A percentile compares a stretch with the other conserved stretches of the same genome.
Evolutionary conservation across 2,888 invertebrate species (phyloP).

Genomic region (Lasioglossum calceatum): DNA sequence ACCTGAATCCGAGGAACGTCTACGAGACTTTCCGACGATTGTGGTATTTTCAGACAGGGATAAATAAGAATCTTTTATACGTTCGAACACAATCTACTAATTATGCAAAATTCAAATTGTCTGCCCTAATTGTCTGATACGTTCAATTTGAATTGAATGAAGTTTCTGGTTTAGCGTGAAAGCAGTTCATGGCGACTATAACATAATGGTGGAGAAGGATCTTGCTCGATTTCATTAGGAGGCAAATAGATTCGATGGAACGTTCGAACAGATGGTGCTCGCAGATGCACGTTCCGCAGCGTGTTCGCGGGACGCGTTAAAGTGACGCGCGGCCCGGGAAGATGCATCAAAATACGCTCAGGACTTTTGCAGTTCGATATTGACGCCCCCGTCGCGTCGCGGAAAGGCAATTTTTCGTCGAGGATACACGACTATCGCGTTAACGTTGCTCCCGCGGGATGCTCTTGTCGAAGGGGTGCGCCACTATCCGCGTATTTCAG

Average conservation of each 20-base stretch:
- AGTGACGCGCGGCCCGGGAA: background rate
- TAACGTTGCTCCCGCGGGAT: constrained; percentile 67
- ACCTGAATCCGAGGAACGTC: background rate
- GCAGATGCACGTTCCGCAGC: background rate
- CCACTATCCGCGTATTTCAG: constrained; percentile 50
- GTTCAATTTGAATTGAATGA: background rate
- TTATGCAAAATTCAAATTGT: background rate
- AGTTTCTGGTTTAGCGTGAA: background rate
- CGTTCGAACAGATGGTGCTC: background rate
- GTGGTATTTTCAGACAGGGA: background rate
- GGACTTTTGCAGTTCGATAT: constrained; percentile 30
- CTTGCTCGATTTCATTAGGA: background rate
- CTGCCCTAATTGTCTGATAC: background rate
- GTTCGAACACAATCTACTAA: background rate
- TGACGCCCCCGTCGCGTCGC: constrained; percentile 48
- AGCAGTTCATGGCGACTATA: background rate
- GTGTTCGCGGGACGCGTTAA: constrained; percentile 22
- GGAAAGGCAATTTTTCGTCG: constrained; percentile 63
- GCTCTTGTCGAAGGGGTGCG: constrained; percentile 59
- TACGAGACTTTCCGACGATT: background rate
- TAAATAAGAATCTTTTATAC: background rate
- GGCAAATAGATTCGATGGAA: background rate
- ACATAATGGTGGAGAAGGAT: background rate
- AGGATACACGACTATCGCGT: constrained; percentile 70
- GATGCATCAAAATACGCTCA: constrained; percentile 16